Evolutionary conservation across 2,888 invertebrate species (phyloP), one percentile per base, ranked within the genome.

Genomic region (Xylophagus ater): DNA sequence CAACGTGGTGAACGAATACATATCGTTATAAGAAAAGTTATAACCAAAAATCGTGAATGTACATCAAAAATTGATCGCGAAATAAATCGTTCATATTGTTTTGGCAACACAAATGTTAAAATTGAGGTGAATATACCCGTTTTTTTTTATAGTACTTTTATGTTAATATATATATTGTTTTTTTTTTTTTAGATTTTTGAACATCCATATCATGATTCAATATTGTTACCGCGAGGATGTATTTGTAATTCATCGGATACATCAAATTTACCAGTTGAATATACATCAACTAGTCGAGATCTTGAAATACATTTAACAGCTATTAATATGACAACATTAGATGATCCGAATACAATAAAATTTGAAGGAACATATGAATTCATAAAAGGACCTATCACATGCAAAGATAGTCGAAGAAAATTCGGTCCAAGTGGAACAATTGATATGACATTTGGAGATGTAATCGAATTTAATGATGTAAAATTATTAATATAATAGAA

Each of bases 321-420:
- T 12, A 72, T 75, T 40, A 78, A 81, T 51, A 88, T 93, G 92
- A 76, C 81, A 45, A 77, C 87, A 2, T 68, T 81, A 13, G 87
- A 90, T 55, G 86, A 92, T 68, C 87, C 86, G 58, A 76, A 84
- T 42, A 79, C 81, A 33, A 73, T 89, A 49, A 81, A 80, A 55
- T 86, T 90, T 60, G 86, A 88, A 59, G 88, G 82, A 5, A 75
- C 76, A 28, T 88, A 83, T 62, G 86, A 86, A 57, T 87, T 87
- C 52, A 71, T 86, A 9, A 74, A 81, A 52, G 68, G 76, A 31
- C 74, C 76, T n/a, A 71, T 74, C 0, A 72, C 71, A 17, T 87
- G 87, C 55, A 72, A 75, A 43, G 75, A 75, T 48, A 76, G 78
- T 32, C 73, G 82, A 49, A 69, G 76, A 48, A 75, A 81, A 37